A percentile compares a stretch with the other conserved stretches of the same genome.
Conservation (phyloP, 2,888 invertebrate genomes). For the Acanthococcus lagerstroemiae region DNA sequence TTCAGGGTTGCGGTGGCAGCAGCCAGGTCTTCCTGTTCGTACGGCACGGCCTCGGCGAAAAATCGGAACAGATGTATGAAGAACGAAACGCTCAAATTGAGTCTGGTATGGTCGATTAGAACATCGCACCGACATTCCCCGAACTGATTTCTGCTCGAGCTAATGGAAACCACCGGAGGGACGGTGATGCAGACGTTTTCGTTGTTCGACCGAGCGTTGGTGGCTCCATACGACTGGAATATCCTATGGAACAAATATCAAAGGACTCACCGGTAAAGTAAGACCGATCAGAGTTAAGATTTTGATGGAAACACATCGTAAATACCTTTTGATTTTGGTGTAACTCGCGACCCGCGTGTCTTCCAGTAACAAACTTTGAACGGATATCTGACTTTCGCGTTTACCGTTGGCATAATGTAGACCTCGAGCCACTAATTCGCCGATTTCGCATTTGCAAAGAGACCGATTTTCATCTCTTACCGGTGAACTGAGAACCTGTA, state of each 20-base stretch:
- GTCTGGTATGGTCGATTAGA: slow-evolving; percentile 55
- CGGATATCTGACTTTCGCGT: slow-evolving; percentile 56
- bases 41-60: slow-evolving; percentile 53
- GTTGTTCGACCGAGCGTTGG: slow-evolving; percentile 2
- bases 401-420: slow-evolving; percentile 59
- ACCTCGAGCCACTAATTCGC: slow-evolving; percentile 53
- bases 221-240: slow-evolving; percentile 10
- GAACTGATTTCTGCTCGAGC: slow-evolving; percentile 52
- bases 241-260: background rate
- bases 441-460: slow-evolving; percentile 57
- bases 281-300: no score
- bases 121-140: slow-evolving; percentile 57
- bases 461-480: slow-evolving; percentile 62
- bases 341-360: slow-evolving; percentile 20
- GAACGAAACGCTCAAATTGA: slow-evolving; percentile 66
- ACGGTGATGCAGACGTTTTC: slow-evolving; percentile 50
- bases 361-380: slow-evolving; percentile 56
- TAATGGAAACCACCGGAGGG: slow-evolving; percentile 61
- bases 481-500: slow-evolving; percentile 54
- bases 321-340: slow-evolving; percentile 4
- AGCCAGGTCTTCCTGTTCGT: slow-evolving; percentile 43
- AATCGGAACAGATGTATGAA: slow-evolving; percentile 51
- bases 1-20: background rate
- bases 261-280: no score
- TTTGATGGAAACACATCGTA: background rate